A percentile compares a stretch with the other conserved stretches of the same genome.
Evolutionary conservation across 2,888 invertebrate genomes (phyloP).

Genomic region (Escarpia spicata): DNA sequence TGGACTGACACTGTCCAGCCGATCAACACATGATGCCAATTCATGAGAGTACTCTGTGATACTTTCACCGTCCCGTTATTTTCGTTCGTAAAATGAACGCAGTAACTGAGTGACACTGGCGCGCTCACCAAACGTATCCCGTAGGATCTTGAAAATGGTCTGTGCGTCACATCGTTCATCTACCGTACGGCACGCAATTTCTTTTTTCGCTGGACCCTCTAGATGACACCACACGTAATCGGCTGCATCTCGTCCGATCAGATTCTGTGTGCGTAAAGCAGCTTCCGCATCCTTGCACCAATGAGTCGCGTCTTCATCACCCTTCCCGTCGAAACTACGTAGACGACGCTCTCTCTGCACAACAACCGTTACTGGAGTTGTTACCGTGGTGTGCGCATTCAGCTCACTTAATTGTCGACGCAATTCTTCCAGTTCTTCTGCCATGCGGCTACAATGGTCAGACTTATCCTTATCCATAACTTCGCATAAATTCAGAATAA

Average conservation of each 20-base stretch:
- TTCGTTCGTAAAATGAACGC: background rate
- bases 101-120: background rate
- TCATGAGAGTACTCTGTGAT: background rate
- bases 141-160: background rate
- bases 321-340: background rate
- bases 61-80: background rate
- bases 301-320: background rate
- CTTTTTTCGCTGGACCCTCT: background rate
- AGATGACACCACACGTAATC: background rate
- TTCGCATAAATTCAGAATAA: background rate
- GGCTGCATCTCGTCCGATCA: background rate
- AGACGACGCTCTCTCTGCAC: background rate
- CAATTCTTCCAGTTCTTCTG: background rate
- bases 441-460: background rate
- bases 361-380: background rate
- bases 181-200: background rate
- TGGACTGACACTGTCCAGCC: slow-evolving; percentile 1
- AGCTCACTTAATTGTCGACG: background rate
- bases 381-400: background rate
- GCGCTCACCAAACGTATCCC: background rate
- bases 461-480: background rate
- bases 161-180: background rate
- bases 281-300: slow-evolving; percentile 13
- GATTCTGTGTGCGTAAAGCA: background rate
- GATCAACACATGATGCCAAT: background rate